phyloP scores from a whole-genome alignment of 2,888 invertebrate species.

The Ophion ellenae region DNA sequence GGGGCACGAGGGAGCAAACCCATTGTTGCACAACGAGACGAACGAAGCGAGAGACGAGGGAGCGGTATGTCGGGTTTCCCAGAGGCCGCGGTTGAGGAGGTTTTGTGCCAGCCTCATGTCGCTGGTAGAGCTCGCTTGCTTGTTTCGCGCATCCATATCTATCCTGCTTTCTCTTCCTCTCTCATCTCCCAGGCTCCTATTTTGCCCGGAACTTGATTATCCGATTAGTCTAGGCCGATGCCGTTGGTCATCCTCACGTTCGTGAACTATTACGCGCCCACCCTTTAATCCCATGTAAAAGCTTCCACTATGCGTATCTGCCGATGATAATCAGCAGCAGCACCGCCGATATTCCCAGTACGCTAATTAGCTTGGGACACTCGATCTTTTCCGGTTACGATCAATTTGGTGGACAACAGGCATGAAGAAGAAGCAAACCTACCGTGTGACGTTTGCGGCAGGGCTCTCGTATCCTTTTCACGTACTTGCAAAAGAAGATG shows the following conservation, averaged over 20 bases:
- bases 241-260: slow-evolving; percentile 61
- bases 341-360: slow-evolving; percentile 10
- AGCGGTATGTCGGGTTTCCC: slow-evolving; percentile 23
- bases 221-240: slow-evolving; percentile 74
- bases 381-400: not conserved
- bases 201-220: slow-evolving; percentile 77
- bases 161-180: slow-evolving; percentile 1
- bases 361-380: slow-evolving; percentile 16
- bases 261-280: slow-evolving; percentile 56
- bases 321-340: slow-evolving; percentile 49
- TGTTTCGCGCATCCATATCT: slow-evolving; percentile 20
- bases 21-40: slow-evolving; percentile 56
- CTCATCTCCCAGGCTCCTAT: slow-evolving; percentile 52
- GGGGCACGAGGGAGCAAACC: slow-evolving; percentile 64
- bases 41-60: slow-evolving; percentile 38
- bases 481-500: no score
- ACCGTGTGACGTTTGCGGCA: not conserved
- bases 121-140: slow-evolving; percentile 53
- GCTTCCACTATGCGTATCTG: slow-evolving; percentile 36
- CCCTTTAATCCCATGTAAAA: slow-evolving; percentile 50
- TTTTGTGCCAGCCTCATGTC: slow-evolving; percentile 66
- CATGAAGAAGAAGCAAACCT: not conserved
- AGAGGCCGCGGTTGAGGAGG: slow-evolving; percentile 72
- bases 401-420: not conserved
- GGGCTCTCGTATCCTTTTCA: no score